Evolutionary conservation across 2,888 invertebrate species (phyloP).

Genomic region (Lymantria dispar): DNA sequence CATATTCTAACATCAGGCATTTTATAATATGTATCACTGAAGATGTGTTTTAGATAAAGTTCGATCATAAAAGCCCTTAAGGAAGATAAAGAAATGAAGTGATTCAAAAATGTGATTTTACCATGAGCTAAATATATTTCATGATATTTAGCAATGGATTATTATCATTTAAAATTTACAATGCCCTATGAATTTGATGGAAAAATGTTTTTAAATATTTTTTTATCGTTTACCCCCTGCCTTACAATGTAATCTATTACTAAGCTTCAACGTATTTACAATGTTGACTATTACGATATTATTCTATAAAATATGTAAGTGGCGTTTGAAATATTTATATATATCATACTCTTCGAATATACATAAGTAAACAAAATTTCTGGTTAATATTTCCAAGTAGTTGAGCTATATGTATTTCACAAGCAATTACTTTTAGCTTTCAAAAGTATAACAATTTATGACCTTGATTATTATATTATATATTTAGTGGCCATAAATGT

Average conservation of each 20-base stretch:
- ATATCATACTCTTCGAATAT: slow-evolving; percentile 11
- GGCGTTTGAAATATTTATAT: slow-evolving; percentile 46
- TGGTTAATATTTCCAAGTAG: slow-evolving; percentile 31
- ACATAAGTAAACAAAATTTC: slow-evolving; percentile 10
- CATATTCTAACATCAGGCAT: slow-evolving; percentile 37
- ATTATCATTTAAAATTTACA: slow-evolving; percentile 43
- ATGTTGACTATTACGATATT: slow-evolving; percentile 78
- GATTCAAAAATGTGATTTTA: slow-evolving; percentile 39
- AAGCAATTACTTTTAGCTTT: slow-evolving; percentile 34
- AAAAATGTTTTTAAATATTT: slow-evolving; percentile 63
- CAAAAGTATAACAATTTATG: slow-evolving; percentile 31
- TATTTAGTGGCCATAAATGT: slow-evolving; percentile 56
- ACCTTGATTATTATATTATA: slow-evolving; percentile 37
- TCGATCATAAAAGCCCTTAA: slow-evolving; percentile 31
- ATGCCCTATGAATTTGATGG: slow-evolving; percentile 43
- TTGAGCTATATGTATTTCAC: slow-evolving; percentile 17
- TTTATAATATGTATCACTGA: slow-evolving; percentile 51
- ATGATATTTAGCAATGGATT: slow-evolving; percentile 39
- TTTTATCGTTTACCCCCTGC: slow-evolving; percentile 72
- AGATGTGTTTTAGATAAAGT: slow-evolving; percentile 35
- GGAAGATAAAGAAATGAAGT: slow-evolving; percentile 15
- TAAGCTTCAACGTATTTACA: slow-evolving; percentile 79
- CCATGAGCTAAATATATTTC: slow-evolving; percentile 42
- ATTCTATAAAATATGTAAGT: slow-evolving; percentile 47
- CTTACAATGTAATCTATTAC: slow-evolving; percentile 58